A percentile compares a stretch with the other conserved stretches of the same genome.
phyloP scores from a whole-genome alignment of 2,797 vertebrate species.

The Acomys russatus region DNA sequence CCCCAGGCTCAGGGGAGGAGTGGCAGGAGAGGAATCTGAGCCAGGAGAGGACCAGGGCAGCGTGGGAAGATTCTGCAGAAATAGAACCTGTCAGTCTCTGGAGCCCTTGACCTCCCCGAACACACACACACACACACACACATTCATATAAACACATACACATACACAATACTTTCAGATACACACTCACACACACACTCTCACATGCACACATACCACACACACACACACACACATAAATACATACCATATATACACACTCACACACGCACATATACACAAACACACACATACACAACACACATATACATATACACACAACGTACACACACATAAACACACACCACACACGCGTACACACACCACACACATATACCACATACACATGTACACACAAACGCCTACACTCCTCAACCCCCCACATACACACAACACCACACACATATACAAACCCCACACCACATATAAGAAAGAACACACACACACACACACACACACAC shows the following conservation, averaged over 20 bases:
- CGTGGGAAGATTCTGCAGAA: background rate
- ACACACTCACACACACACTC: no score
- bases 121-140: background rate
- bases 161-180: no score
- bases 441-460: background rate
- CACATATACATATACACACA: background rate
- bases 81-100: background rate
- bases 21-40: rapidly evolving
- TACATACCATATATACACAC: background rate
- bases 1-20: rapidly evolving
- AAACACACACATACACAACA: background rate
- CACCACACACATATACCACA: background rate
- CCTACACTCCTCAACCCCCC: background rate
- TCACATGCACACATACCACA: no score
- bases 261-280: background rate
- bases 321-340: background rate
- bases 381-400: no score
- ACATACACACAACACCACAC: background rate
- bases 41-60: background rate
- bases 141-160: no score
- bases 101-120: no score
- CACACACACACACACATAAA: background rate
- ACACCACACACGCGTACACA: background rate
- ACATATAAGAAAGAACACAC: background rate
- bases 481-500: background rate